These are phyloP conservation scores for Bombus affinis DNA, from an alignment of 1,140 invertebrate species.

Conservation along the genomic window DNA sequence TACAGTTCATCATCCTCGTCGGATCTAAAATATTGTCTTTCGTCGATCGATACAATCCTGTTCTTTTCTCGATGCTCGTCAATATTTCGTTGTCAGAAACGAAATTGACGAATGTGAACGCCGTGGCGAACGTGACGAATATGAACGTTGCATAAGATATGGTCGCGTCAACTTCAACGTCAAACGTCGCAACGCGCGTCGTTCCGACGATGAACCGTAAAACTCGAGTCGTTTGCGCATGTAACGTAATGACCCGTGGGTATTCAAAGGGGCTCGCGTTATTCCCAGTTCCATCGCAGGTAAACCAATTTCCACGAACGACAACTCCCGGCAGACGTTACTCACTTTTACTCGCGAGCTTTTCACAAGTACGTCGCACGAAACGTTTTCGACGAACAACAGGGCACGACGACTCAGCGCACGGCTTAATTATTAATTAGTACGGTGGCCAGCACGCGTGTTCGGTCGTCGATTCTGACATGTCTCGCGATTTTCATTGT, in stretches of 20 bases:
- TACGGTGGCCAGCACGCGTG: not conserved
- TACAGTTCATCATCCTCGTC: too few species aligned
- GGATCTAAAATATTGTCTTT: too few species aligned
- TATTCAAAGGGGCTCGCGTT: slow-evolving; percentile 28
- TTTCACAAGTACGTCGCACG: not conserved
- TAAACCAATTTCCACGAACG: slow-evolving; percentile 42
- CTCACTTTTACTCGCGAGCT: not conserved
- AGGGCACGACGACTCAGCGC: not conserved
- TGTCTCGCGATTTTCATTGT: not conserved
- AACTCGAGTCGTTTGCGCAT: slow-evolving; percentile 12
- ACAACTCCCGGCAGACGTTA: not conserved
- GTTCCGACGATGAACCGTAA: not conserved
- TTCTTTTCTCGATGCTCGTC: not conserved
- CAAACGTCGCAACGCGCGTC: not conserved
- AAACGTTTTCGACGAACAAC: not conserved
- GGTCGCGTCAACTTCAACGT: not conserved
- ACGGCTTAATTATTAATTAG: not conserved
- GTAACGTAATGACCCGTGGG: slow-evolving; percentile 41
- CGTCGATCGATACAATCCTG: not conserved
- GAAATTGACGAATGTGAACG: not conserved
- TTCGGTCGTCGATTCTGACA: not conserved
- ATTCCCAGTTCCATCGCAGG: slow-evolving; percentile 36
- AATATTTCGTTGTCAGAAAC: not conserved
- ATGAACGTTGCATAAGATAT: not conserved
- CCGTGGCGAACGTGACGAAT: not conserved